phyloP scores from a whole-genome alignment of 2,797 vertebrate species.

The Adelosebastes latens region DNA sequence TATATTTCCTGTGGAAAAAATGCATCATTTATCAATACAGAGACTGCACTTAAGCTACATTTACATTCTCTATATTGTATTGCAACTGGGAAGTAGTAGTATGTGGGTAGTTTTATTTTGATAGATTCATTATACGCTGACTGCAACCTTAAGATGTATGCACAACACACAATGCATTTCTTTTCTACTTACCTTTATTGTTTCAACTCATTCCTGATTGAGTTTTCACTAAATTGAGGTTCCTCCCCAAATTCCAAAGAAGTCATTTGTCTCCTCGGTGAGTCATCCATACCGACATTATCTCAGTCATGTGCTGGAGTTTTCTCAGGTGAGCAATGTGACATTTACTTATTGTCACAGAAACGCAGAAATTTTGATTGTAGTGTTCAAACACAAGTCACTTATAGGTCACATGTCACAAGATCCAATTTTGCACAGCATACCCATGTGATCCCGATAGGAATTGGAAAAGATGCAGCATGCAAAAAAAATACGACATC shows the following conservation, averaged over 20 bases:
- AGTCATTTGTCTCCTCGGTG: background rate
- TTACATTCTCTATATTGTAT: background rate
- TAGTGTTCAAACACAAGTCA: constrained; percentile 34
- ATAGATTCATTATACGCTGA: background rate
- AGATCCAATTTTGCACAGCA: constrained; percentile 15
- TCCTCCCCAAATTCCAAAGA: background rate
- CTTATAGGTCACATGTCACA: constrained; percentile 28
- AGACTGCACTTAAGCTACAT: background rate
- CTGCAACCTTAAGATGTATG: background rate
- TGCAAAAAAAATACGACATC: background rate
- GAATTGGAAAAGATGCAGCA: background rate
- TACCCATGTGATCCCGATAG: background rate
- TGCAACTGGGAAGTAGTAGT: background rate
- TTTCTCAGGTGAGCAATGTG: constrained; percentile 39
- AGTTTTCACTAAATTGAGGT: background rate
- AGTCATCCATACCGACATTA: background rate
- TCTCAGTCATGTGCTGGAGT: background rate
- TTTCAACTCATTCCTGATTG: background rate
- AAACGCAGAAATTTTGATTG: background rate
- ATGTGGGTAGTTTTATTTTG: background rate
- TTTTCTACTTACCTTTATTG: background rate
- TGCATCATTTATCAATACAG: background rate
- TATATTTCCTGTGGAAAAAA: background rate
- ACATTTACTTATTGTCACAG: constrained; percentile 26
- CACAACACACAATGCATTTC: background rate